Conservation (phyloP, 1,140 invertebrate species). For the Myzus persicae region DNA sequence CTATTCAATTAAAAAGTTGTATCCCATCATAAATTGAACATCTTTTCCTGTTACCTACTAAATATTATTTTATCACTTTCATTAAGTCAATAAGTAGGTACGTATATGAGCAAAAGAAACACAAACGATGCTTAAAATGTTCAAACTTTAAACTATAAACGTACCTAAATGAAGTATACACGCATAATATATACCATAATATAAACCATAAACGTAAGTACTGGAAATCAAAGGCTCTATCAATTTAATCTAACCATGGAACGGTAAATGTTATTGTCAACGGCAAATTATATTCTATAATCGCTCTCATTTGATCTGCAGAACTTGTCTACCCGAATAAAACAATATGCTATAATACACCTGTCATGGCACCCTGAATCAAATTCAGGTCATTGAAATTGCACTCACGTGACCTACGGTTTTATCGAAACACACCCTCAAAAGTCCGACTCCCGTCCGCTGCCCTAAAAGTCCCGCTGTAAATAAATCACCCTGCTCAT, state of each 20-base stretch:
- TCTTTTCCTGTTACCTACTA: neutral
- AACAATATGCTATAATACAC: neutral
- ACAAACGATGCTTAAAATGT: neutral
- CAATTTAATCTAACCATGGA: neutral
- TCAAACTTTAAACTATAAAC: neutral
- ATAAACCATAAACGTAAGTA: neutral
- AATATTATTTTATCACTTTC: neutral
- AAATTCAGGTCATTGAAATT: neutral
- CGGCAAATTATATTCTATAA: no score
- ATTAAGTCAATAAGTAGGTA: neutral
- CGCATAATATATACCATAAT: no score
- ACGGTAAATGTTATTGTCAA: no score
- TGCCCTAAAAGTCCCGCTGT: no score
- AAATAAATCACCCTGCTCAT: neutral
- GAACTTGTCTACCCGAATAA: neutral
- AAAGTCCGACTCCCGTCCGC: neutral
- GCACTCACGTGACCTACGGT: neutral
- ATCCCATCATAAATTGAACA: neutral
- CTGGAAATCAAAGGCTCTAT: neutral
- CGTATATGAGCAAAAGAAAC: neutral
- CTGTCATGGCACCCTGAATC: no score
- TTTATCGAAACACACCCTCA: neutral
- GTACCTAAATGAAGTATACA: no score
- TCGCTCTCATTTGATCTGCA: neutral
- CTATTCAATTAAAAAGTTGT: neutral